phyloP scores from a whole-genome alignment of 2,797 vertebrate genomes.

The Eurystomus glaucurus region DNA sequence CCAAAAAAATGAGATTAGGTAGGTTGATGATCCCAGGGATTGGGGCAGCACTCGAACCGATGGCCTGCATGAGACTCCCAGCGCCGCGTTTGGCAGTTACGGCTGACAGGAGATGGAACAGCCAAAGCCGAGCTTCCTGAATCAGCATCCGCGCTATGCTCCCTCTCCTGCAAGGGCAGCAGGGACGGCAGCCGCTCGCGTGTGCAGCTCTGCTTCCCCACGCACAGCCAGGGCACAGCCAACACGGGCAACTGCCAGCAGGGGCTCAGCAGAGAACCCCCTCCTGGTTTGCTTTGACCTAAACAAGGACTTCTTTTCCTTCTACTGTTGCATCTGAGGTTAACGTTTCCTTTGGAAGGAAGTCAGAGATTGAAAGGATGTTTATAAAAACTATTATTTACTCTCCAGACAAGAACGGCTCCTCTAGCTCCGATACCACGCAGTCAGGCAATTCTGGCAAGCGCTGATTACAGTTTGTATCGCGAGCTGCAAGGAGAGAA shows the following conservation, averaged over 20 bases:
- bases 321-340: background rate
- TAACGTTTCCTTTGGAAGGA: conserved; percentile 31
- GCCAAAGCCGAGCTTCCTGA: background rate
- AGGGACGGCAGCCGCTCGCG: fast-evolving
- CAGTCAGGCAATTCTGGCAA: background rate
- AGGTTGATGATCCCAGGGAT: background rate
- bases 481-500: background rate
- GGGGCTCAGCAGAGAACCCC: background rate
- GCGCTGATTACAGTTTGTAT: background rate
- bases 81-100: background rate
- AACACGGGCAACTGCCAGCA: fast-evolving
- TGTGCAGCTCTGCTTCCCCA: background rate
- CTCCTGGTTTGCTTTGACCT: background rate
- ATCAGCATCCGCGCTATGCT: background rate
- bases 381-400: conserved; percentile 32
- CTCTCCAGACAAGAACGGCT: background rate
- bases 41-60: background rate
- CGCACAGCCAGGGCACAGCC: background rate
- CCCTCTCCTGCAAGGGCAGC: background rate
- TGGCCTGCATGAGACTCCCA: background rate
- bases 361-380: conserved; percentile 39
- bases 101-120: background rate
- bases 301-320: background rate
- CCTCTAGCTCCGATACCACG: fast-evolving
- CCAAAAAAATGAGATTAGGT: background rate